phyloP scores from a whole-genome alignment of 2,797 vertebrate genomes.

The Bryconaethiops microstoma region DNA sequence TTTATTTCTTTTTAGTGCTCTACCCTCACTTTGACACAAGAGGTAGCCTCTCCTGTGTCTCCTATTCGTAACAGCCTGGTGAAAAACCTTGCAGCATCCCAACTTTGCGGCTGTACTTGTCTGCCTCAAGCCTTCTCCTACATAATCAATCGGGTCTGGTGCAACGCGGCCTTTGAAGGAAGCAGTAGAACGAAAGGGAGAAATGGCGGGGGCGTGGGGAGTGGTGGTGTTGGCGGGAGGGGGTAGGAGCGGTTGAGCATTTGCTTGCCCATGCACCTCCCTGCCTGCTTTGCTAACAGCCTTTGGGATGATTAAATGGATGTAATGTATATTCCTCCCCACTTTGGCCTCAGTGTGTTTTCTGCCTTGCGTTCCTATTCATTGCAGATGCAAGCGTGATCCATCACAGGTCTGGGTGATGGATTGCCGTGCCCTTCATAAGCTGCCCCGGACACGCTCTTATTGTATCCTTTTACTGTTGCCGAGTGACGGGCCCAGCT shows the following conservation, averaged over 20 bases:
- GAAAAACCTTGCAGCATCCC: neutral
- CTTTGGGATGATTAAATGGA: slow-evolving; percentile 78
- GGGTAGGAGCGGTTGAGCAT: neutral
- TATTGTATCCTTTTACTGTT: slow-evolving; percentile 79
- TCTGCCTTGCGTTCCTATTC: slow-evolving; percentile 75
- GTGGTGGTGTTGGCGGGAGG: neutral
- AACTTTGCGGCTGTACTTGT: slow-evolving; percentile 8
- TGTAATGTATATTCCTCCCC: slow-evolving; percentile 77
- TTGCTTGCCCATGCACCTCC: slow-evolving; percentile 35
- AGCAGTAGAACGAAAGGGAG: slow-evolving; percentile 29
- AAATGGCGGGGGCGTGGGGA: slow-evolving; percentile 5
- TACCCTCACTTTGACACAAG: neutral
- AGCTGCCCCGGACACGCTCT: slow-evolving; percentile 75
- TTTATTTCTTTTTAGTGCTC: neutral
- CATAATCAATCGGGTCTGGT: slow-evolving; percentile 72
- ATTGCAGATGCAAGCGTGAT: slow-evolving; percentile 72
- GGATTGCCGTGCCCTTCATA: slow-evolving; percentile 77
- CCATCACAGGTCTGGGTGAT: slow-evolving; percentile 73
- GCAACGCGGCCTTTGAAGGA: slow-evolving; percentile 46
- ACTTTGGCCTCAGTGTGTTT: slow-evolving; percentile 75
- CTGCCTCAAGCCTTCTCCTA: slow-evolving; percentile 54
- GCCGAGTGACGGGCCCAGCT: slow-evolving; percentile 69
- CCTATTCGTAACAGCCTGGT: neutral
- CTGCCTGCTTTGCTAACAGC: slow-evolving; percentile 64
- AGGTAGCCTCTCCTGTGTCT: neutral